Percentiles rank a stretch among this genome's conserved stretches.
phyloP scores from a whole-genome alignment of 1,140 invertebrate species.

The Achatina immaculata region DNA sequence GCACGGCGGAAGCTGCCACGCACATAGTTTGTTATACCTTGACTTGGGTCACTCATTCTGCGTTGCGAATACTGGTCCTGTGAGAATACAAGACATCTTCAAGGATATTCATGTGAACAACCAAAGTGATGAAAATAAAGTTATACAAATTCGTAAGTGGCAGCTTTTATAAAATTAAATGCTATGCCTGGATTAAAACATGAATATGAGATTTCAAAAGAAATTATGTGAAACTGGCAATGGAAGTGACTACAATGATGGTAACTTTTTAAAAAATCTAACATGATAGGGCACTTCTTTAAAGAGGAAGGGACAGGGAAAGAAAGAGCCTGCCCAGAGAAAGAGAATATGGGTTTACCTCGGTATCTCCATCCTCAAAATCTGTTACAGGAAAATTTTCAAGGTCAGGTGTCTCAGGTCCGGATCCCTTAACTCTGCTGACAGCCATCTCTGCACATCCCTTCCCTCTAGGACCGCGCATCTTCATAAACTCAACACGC shows the following conservation, averaged over 20 bases:
- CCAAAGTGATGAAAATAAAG: neutral
- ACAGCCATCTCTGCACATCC: conserved; percentile 99
- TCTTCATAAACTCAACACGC: conserved; percentile 95
- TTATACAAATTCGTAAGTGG: neutral
- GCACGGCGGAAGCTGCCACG: conserved; percentile 75
- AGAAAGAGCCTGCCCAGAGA: no score
- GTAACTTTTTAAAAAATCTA: no score
- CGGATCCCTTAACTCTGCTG: conserved; percentile 87
- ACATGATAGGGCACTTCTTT: no score
- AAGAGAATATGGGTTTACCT: conserved; percentile 45
- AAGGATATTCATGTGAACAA: neutral
- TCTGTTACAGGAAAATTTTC: conserved; percentile 67
- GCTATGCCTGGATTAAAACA: no score
- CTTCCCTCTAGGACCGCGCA: conserved; percentile 96
- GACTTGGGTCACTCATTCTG: conserved; percentile 92
- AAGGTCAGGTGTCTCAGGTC: conserved; percentile 89
- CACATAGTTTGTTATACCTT: conserved; percentile 90
- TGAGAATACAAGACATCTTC: conserved; percentile 40
- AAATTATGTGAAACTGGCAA: no score
- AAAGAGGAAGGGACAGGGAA: no score
- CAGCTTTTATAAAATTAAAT: neutral
- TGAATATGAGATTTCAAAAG: no score
- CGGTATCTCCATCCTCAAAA: conserved; percentile 62
- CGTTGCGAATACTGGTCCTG: conserved; percentile 77
- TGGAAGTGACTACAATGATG: no score